Base-by-base conservation (phyloP, 2,113 vertebrate genomes). In the Pyrgilauda ruficollis region DNA sequence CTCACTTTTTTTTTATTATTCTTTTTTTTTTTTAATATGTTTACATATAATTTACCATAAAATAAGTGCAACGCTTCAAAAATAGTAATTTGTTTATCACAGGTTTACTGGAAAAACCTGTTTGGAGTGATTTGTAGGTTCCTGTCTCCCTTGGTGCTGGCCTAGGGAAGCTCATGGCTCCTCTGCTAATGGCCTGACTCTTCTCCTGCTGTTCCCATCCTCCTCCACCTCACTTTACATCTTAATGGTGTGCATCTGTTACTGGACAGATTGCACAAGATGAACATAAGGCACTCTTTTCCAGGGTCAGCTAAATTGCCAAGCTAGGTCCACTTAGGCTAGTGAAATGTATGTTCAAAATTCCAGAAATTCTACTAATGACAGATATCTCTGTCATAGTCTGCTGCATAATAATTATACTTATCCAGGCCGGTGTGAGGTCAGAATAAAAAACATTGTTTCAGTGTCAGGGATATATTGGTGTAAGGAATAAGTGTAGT, bases 281-380 rank as follows among this genome's bases (percentile, higher is more conserved):
- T 96, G 96, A 96, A 96, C 96, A 97, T 95, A 97, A 96, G 96
- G 95, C 92, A 93, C 89, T 91, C 86, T 96, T 96, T 97, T 96
- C 97, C 96, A 97, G 96, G 97, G 96, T 97, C 97, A 97, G 94
- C 94, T 96, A 97, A 97, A 97, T 97, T 97, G 96, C 95, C 94
- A 96, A 92, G 87, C 91, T 96, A 96, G 92, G 94, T 96, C 95
- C 96, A 96, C 95, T 96, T 31, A 92, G 94, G 93, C 94, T 97
- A 94, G 76, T 94, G 92, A 96, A 97, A 97, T 97, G 92, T 96
- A 95, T 96, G 92, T 94, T 96, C 96, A 96, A 96, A 95, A 95
- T 95, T 96, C 94, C 90, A 95, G 88, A 96, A 97, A 93, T 97
- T 93, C 79, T 97, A 84, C 91, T 96, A 94, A 96, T 94, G 96